phyloP scores from a whole-genome alignment of 1,140 invertebrate species.

The Xylocopa sonorina region DNA sequence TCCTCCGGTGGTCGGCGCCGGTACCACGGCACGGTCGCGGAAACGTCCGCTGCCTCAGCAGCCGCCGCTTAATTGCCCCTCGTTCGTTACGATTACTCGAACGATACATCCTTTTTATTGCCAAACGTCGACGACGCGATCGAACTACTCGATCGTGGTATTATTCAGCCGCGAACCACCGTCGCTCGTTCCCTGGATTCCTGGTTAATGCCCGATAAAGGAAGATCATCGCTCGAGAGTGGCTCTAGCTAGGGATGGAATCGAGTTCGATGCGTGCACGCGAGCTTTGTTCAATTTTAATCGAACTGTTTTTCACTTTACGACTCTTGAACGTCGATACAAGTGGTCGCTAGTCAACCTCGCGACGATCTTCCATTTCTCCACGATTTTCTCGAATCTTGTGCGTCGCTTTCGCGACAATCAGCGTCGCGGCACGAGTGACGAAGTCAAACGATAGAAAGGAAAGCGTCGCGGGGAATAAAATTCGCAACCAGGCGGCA shows the following conservation, averaged over 20 bases:
- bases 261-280: too few species aligned
- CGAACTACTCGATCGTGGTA: too few species aligned
- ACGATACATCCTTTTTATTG: conserved; percentile 69
- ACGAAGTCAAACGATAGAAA: not conserved
- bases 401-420: not conserved
- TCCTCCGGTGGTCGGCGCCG: conserved; percentile 37
- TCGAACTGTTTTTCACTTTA: too few species aligned
- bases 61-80: conserved; percentile 68
- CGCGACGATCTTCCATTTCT: too few species aligned
- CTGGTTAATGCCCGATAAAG: conserved; percentile 56
- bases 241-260: too few species aligned
- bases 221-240: conserved; percentile 43
- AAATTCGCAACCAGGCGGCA: conserved; percentile 46
- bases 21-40: conserved; percentile 46
- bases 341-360: too few species aligned
- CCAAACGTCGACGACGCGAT: conserved; percentile 26
- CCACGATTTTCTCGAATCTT: conserved; percentile 7
- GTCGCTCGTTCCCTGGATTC: not conserved
- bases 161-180: conserved; percentile 8
- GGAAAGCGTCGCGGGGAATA: not conserved
- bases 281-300: too few species aligned
- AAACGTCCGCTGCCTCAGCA: conserved; percentile 63
- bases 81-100: conserved; percentile 69
- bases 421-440: not conserved
- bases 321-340: too few species aligned